A percentile compares a stretch with the other conserved stretches of the same genome.
phyloP scores from a whole-genome alignment of 2,113 vertebrate genomes.

The Cololabis saira region DNA sequence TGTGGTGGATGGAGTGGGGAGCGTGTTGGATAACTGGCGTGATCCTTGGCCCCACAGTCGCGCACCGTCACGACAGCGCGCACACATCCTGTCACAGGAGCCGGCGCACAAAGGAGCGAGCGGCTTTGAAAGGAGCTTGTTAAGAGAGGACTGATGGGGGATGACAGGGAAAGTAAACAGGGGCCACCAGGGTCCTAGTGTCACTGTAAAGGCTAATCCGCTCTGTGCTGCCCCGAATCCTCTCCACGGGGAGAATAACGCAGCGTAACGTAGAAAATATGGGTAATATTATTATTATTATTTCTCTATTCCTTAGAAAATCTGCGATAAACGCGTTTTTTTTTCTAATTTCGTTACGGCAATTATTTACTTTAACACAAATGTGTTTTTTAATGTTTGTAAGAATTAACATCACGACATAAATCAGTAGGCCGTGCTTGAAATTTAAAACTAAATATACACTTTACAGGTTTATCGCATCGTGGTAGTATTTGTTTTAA shows the following conservation, averaged over 20 bases:
- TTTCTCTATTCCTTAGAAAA: neutral
- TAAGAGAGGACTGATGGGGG: slow-evolving; percentile 66
- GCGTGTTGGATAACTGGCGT: slow-evolving; percentile 54
- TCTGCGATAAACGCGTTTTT: neutral
- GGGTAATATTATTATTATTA: neutral
- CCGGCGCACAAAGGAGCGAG: slow-evolving; percentile 63
- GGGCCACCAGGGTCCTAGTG: slow-evolving; percentile 64
- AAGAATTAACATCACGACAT: neutral
- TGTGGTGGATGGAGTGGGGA: neutral
- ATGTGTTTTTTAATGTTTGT: neutral
- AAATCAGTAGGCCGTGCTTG: no score
- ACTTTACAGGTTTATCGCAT: no score
- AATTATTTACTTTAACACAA: no score
- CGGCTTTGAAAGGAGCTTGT: slow-evolving; percentile 59
- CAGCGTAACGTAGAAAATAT: neutral
- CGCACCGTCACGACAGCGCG: slow-evolving; percentile 50
- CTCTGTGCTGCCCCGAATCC: slow-evolving; percentile 24
- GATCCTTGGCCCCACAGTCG: slow-evolving; percentile 70
- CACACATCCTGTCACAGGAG: slow-evolving; percentile 60
- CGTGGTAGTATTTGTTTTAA: no score
- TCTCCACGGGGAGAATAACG: slow-evolving; percentile 28
- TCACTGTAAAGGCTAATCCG: slow-evolving; percentile 58
- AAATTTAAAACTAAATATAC: no score
- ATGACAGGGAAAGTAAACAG: slow-evolving; percentile 66
- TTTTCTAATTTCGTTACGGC: no score